Evolutionary conservation across 2,113 vertebrate species (phyloP).

Genomic region (Melanostigma gelatinosum): DNA sequence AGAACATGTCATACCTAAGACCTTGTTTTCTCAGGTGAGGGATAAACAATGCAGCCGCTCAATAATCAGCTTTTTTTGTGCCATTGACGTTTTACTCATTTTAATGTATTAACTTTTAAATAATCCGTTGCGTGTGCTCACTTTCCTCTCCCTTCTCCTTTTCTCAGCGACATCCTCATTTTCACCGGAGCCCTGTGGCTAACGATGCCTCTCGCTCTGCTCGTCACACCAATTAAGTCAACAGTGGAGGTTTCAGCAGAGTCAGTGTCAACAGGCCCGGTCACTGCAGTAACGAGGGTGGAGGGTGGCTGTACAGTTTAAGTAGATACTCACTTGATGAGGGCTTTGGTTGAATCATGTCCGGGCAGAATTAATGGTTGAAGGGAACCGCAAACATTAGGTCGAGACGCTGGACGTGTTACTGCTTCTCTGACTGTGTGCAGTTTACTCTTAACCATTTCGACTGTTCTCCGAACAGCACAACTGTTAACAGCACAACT

Average conservation of each 20-base stretch:
- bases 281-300: slow-evolving; percentile 41
- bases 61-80: neutral
- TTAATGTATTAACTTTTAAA: neutral
- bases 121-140: neutral
- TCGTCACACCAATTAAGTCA: slow-evolving; percentile 42
- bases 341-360: slow-evolving; percentile 4
- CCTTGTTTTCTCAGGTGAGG: neutral
- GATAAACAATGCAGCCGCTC: neutral
- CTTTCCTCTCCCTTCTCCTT: neutral
- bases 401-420: neutral
- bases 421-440: no score
- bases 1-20: neutral
- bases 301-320: slow-evolving; percentile 27
- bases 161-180: slow-evolving; percentile 10
- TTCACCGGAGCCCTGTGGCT: slow-evolving; percentile 19
- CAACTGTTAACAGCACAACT: neutral
- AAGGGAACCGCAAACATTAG: neutral
- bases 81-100: neutral
- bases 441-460: neutral
- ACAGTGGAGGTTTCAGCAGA: slow-evolving; percentile 36
- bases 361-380: neutral
- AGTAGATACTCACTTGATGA: slow-evolving; percentile 27
- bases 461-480: no score
- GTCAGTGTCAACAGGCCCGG: slow-evolving; percentile 54
- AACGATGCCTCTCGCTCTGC: slow-evolving; percentile 46